Base-by-base conservation (phyloP, 1,140 invertebrate genomes). In the Dendrolimus punctatus region DNA sequence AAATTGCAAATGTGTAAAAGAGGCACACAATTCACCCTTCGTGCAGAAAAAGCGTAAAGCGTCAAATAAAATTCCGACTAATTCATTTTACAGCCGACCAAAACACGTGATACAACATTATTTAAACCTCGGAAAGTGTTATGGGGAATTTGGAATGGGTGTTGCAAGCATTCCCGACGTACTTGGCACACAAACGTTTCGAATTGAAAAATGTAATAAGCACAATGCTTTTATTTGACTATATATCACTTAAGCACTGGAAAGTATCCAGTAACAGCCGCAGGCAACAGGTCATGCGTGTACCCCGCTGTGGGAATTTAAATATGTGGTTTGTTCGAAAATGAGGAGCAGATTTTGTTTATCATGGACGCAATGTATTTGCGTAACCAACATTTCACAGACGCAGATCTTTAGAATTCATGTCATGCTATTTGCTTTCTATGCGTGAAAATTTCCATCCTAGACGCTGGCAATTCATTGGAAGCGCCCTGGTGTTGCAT, bases 191-290 rank as follows among this genome's bases (percentile, higher is more conserved):
- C 49, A 64, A 54, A 52, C 49, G 62, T 56, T 54, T 61, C 45
- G 58, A 76, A 81, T 79, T 81, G 76, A 81, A 81, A 81, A 81
- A 79, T 77, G 66, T 79, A 79, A 76, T 78, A 81, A 77, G 61
- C 70, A 66, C 67, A 65, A 68, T 62, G 64, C 58, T 65, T 79
- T 81, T 82, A 82, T 82, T 80, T 77, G 72, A 74, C 70, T 76
- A 77, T 81, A 83, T 80, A 77, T 85, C 81, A 83, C 75, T 85
- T 82, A 77, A 69, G 58, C 65, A 80, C 79, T 82, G 80, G 82
- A 84, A 81, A 67, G 74, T 64, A 69, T 82, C 80, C 82, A 85
- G 81, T 73, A 49, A 48, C 60, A 53, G 41, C 49, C n/a, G 62
- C 56, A 49, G 53, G 72, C 77, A 80, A 80, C 77, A 80, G 77